A percentile compares a stretch with the other conserved stretches of the same genome.
Evolutionary conservation across 2,888 invertebrate species (phyloP).

Genomic region (Phorcus lineatus): DNA sequence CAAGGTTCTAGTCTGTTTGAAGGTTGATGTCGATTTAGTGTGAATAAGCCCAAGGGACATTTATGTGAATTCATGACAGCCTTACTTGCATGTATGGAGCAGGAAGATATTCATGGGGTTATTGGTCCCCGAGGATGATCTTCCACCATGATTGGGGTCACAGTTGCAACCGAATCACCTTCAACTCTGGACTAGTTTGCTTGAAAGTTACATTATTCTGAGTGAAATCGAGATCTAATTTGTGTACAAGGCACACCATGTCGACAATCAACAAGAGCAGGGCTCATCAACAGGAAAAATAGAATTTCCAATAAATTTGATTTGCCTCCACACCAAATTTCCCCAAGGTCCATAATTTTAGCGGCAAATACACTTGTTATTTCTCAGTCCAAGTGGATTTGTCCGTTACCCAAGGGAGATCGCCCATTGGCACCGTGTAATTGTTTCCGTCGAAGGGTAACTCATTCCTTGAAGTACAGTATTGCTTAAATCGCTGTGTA

Average conservation of each 20-base stretch:
- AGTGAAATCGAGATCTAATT: slow-evolving; percentile 42
- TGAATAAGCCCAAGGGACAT: background rate
- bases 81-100: background rate
- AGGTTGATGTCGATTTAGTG: background rate
- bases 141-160: slow-evolving; percentile 26
- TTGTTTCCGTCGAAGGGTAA: background rate
- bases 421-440: slow-evolving; percentile 17
- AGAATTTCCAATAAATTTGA: slow-evolving; percentile 57
- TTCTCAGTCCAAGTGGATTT: slow-evolving; percentile 17
- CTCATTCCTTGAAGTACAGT: background rate
- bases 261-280: slow-evolving; percentile 28
- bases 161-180: background rate
- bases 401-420: background rate
- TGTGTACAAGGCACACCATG: slow-evolving; percentile 26
- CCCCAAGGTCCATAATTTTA: slow-evolving; percentile 53
- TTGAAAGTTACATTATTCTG: slow-evolving; percentile 39
- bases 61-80: slow-evolving; percentile 22
- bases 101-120: slow-evolving; percentile 27
- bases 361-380: slow-evolving; percentile 39
- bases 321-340: slow-evolving; percentile 51
- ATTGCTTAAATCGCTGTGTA: background rate
- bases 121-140: slow-evolving; percentile 30
- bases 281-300: slow-evolving; percentile 42
- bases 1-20: background rate
- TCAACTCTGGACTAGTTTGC: slow-evolving; percentile 31